phyloP scores from a whole-genome alignment of 2,113 vertebrate species.

The Nerophis lumbriciformis region DNA sequence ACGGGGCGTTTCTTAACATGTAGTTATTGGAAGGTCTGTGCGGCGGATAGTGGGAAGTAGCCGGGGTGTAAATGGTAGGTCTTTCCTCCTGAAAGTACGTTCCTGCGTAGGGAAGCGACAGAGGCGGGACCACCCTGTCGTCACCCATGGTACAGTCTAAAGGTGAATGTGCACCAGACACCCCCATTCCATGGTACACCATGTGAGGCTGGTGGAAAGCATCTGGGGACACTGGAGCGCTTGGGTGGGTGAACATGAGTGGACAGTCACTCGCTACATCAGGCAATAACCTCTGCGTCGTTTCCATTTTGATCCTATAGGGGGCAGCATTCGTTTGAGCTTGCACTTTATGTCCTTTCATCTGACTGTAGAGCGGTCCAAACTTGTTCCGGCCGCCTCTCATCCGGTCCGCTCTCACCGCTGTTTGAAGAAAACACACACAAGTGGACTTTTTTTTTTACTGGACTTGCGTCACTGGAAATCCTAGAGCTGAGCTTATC shows the following conservation, averaged over 20 bases:
- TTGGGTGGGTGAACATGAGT: conserved; percentile 25
- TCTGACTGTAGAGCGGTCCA: conserved; percentile 72
- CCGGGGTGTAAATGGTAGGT: conserved; percentile 33
- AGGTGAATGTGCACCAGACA: conserved; percentile 32
- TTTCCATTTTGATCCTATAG: conserved; percentile 65
- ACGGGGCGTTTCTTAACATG: conserved; percentile 23
- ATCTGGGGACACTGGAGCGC: conserved; percentile 35
- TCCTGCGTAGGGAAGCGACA: conserved; percentile 44
- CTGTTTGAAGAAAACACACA: conserved; percentile 49
- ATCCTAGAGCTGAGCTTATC: background rate
- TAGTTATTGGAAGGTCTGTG: conserved; percentile 17
- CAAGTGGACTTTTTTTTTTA: too few species aligned
- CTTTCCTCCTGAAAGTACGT: conserved; percentile 46
- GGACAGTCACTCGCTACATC: conserved; percentile 43
- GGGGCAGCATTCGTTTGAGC: conserved; percentile 40
- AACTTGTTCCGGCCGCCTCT: conserved; percentile 78
- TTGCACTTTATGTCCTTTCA: conserved; percentile 65
- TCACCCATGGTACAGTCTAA: conserved; percentile 47
- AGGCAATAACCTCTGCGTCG: conserved; percentile 36
- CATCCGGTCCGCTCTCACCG: conserved; percentile 76
- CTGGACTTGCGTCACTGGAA: too few species aligned
- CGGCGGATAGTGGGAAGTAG: conserved; percentile 16
- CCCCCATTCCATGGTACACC: conserved; percentile 34
- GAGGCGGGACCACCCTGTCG: conserved; percentile 36
- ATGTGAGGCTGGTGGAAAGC: conserved; percentile 49